Evolutionary conservation across 2,888 invertebrate species (phyloP), one percentile per base, ranked within the genome.

Genomic region (Pterostichus niger): DNA sequence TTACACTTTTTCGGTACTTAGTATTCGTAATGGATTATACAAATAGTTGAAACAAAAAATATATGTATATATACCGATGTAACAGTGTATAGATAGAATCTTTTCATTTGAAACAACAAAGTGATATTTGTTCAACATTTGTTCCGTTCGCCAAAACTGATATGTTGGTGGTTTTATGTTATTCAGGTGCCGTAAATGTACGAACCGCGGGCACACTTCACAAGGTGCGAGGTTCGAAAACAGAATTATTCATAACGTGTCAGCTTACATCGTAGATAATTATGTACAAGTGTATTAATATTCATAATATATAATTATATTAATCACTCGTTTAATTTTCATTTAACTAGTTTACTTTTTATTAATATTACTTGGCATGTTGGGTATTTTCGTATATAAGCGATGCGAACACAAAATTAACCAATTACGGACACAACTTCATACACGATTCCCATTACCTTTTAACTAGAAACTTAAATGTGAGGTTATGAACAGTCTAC

Each of bases 261-360:
- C 44, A 40, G 44, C 59, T 59, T 59, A 79, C 44, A 15, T 75
- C 31, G 56, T 61, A 49, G 10, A 46, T 79, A 61, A 61, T 31
- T 80, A 82, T 61, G 75, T 61, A 82, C 82, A 82, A 82, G 82
- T 82, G 82, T 81, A 64, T 77, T 82, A 82, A 82, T 82, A 61
- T 82, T 73, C 56, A 82, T 61, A 59, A 64, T 64, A 68, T 49
- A 81, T 81, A 31, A 56, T 79, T 68, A 80, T 80, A 80, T 82
- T 82, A 82, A 82, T 82, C 82, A 82, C 82, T 82, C 82, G 61
- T 49, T 79, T 80, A 46, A 64, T 68, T 54, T 76, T 75, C 76
- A 82, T 61, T 61, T 56, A 81, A 52, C 61, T 82, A 82, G 73
- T 40, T 44, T 71, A 71, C 40, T 71, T 44, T 56, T 44, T 80